Evolutionary conservation across 1,140 invertebrate species (phyloP), one percentile per base, ranked within the genome.

Genomic region (Parasteatoda tepidariorum): DNA sequence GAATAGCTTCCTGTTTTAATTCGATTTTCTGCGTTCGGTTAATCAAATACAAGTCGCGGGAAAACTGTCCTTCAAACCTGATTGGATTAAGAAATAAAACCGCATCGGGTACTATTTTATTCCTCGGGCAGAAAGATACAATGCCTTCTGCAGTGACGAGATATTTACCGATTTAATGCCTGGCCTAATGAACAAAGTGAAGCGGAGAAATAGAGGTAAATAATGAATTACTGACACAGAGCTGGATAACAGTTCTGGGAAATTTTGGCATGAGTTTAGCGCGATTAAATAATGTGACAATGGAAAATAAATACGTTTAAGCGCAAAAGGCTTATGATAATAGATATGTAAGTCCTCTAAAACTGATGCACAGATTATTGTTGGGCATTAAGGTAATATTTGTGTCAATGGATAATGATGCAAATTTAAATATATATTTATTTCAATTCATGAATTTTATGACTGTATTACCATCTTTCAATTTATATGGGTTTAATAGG

Each of bases 1-100:
- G 30, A 74, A 54, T 33, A 38, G 61, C 61, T 78, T 48, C 59
- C 57, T n/a, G 33, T 66, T 78, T 78, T 78, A 78, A 78, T 66
- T 78, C 59, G 74, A 78, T 78, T 78, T 48, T 66, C 59, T n/a
- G 18, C 57, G 61, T 78, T 64, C 34, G 59, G 74, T 66, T 78
- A 78, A 78, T 78, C 74, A 78, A 78, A 78, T 66, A 78, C 61
- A 38, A 66, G 74, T 66, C 34, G 64, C 33, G 18, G 7, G 30
- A 34, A 38, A 75, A 75, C 9, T 9, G 22, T n/a, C 61, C 59
- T 48, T 26, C 38, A 48, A 31, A 78, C 34, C 15, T 78, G 59
- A 78, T 78, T 78, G 61, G 74, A 78, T 78, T 78, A 73, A 62
- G 2, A 30, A 22, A 41, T 61, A 61, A 74, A 74, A 74, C 55